Evolutionary conservation across 2,113 vertebrate species (phyloP).

Genomic region (Cavia aperea): DNA sequence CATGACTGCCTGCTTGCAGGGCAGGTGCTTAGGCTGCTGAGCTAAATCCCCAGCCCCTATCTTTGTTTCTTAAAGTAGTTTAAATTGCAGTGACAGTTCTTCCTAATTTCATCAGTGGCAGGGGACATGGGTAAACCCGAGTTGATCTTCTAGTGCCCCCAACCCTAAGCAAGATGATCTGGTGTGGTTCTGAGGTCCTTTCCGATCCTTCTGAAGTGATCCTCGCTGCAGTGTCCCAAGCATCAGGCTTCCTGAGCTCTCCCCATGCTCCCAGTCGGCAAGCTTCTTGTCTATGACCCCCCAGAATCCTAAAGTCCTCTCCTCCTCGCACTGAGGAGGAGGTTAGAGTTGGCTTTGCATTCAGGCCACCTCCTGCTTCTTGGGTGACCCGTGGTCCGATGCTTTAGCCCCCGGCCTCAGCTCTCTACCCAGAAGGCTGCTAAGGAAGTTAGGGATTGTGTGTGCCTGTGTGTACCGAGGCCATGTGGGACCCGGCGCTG

Average conservation of each 20-base stretch:
- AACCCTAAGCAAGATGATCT: neutral
- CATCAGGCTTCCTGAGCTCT: neutral
- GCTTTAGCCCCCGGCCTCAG: neutral
- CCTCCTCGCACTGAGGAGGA: neutral
- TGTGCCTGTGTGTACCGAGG: conserved; percentile 1
- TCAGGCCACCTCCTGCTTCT: neutral
- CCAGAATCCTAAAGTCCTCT: neutral
- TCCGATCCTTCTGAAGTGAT: neutral
- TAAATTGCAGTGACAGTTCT: neutral
- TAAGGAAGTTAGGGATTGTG: neutral
- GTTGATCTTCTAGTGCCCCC: neutral
- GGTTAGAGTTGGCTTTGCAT: neutral
- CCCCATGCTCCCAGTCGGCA: neutral
- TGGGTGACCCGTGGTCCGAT: too few relatives aligned
- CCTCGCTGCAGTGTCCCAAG: neutral
- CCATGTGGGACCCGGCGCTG: neutral
- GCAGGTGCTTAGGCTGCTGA: too few relatives aligned
- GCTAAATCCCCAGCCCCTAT: too few relatives aligned
- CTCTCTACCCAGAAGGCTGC: neutral
- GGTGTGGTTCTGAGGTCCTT: neutral
- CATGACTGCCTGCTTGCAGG: too few relatives aligned
- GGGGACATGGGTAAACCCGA: neutral
- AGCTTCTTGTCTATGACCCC: neutral
- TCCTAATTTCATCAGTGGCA: conserved; percentile 2
- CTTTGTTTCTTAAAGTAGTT: neutral